A percentile compares a stretch with the other conserved stretches of the same genome.
These are phyloP conservation scores for Chamaedrilus cognettii DNA, from an alignment of 2,888 invertebrate species.

Conservation along the genomic window DNA sequence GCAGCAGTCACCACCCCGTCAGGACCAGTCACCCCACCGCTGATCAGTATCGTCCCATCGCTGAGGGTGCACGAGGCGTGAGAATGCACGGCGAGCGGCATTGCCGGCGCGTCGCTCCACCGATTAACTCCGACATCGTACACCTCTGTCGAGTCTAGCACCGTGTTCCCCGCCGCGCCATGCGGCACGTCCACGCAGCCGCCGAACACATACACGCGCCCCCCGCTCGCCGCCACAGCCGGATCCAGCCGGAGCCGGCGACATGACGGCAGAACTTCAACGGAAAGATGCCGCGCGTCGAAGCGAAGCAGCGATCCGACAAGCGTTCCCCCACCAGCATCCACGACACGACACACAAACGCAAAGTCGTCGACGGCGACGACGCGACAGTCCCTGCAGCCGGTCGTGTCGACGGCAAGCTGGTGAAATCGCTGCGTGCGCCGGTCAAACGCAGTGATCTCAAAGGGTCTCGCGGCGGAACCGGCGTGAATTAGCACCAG, in stretches of 20 bases:
- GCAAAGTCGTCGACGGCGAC: constrained; percentile 54
- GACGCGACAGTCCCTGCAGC: constrained; percentile 54
- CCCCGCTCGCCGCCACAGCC: constrained; percentile 44
- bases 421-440: constrained; percentile 47
- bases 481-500: constrained; percentile 52
- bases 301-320: constrained; percentile 56
- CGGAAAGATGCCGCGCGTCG: constrained; percentile 54
- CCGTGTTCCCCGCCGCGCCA: constrained; percentile 26
- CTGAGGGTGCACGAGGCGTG: constrained; percentile 46
- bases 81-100: constrained; percentile 53
- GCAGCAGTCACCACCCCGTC: constrained; percentile 36
- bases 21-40: constrained; percentile 53
- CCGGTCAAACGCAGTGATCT: constrained; percentile 53
- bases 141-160: constrained; percentile 54
- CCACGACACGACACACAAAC: constrained; percentile 56
- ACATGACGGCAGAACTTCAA: constrained; percentile 54
- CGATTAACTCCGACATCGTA: constrained; percentile 52
- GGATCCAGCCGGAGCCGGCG: constrained; percentile 52
- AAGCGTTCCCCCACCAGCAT: constrained; percentile 57
- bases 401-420: constrained; percentile 53
- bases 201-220: constrained; percentile 51
- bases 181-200: constrained; percentile 39
- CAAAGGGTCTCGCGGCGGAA: constrained; percentile 54
- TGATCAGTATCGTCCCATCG: constrained; percentile 49
- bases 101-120: constrained; percentile 53